Evolutionary conservation across 2,888 invertebrate species (phyloP), one percentile per base, ranked within the genome.

Genomic region (Stenichneumon culpator): DNA sequence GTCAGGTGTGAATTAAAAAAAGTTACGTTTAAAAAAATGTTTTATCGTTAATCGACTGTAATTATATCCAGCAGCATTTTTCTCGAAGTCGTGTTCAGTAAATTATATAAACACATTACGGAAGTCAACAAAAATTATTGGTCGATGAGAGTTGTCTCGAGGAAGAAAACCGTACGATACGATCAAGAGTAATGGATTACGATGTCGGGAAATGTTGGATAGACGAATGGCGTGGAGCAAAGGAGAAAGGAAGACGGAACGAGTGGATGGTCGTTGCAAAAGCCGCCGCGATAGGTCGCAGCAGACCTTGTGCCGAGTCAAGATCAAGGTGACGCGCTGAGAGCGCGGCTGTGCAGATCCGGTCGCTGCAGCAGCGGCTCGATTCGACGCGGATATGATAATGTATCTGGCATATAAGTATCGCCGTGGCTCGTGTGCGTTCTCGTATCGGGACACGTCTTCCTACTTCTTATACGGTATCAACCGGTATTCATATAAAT

Each of bases 231-330:
- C 47, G 22, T 28, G 16, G 5, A 28, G 50, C 22, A 63, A 25
- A 54, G 69, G 69, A 63, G 79, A 83, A 68, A 79, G 47, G 67
- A 47, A 70, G 82, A 81, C 44, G 68, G 44, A 28, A 60, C 57
- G 50, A 65, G 47, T 28, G 47, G 68, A 54, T 52, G 36, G 28
- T 79, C 81, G 85, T 73, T 65, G 81, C 82, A 79, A 63, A 63
- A 65, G 54, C 82, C 86, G 85, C 84, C 83, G 84, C 80, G 84
- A 87, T 54, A 25, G 83, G 83, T 85, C 86, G 72, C 28, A 54
- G 68, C 82, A 86, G 87, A 87, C 89, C 91, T 91, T 89, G 91
- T 86, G 72, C 81, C 87, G 88, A 90, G 91, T 91, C 91, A 92
- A 92, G 92, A 92, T 92, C 92, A 92, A 91, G 91, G 91, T 87